phyloP scores from a whole-genome alignment of 2,797 vertebrate genomes.

The Urophycis tenuis region DNA sequence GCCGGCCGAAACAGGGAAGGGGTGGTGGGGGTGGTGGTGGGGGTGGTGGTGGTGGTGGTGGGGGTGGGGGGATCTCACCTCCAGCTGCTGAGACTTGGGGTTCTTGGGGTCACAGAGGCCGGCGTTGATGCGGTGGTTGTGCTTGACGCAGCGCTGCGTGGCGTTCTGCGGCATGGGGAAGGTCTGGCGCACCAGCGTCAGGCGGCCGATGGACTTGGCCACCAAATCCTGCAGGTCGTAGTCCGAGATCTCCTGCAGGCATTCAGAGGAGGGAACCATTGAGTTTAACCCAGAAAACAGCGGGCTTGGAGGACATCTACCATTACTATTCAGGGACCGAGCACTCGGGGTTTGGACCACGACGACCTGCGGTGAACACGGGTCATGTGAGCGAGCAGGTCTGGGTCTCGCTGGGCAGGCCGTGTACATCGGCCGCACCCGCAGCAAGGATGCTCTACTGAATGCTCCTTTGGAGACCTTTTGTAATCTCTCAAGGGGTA shows the following conservation, averaged over 20 bases:
- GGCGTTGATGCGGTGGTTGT: conserved; percentile 94
- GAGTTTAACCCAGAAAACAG: too few species aligned
- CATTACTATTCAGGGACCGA: background rate
- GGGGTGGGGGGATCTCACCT: conserved; percentile 70
- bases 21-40: too few species aligned
- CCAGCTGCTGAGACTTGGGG: conserved; percentile 86
- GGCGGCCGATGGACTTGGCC: conserved; percentile 92
- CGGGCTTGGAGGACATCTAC: background rate
- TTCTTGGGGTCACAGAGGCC: conserved; percentile 94
- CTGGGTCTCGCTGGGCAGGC: background rate
- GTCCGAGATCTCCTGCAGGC: conserved; percentile 85
- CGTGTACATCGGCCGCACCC: background rate
- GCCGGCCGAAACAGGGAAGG: too few species aligned
- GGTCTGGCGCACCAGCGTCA: conserved; percentile 92
- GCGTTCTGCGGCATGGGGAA: conserved; percentile 92
- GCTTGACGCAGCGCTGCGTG: conserved; percentile 91
- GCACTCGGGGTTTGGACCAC: background rate
- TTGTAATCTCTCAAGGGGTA: conserved; percentile 10
- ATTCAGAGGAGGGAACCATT: background rate
- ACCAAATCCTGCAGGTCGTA: conserved; percentile 92
- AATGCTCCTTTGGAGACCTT: background rate
- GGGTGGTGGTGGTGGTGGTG: too few species aligned
- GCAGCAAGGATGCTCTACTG: background rate
- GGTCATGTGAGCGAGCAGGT: background rate
- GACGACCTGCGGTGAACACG: background rate